phyloP scores from a whole-genome alignment of 2,797 vertebrate species.

The Dendrocincla fuliginosa region DNA sequence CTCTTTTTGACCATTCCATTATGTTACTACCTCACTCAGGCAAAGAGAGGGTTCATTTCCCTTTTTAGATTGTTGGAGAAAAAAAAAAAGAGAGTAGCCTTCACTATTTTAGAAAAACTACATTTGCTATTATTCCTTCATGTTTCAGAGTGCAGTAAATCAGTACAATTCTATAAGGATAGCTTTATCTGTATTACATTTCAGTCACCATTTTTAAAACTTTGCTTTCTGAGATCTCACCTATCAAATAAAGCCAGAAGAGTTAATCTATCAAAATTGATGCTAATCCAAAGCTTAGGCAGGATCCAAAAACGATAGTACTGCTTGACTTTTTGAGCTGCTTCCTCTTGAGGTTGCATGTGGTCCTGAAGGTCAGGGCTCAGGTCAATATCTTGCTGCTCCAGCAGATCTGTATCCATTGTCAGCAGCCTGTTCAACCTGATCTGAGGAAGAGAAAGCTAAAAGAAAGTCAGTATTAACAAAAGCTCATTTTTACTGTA shows the following conservation, averaged over 20 bases:
- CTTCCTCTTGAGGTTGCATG: slow-evolving; percentile 85
- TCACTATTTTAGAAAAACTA: background rate
- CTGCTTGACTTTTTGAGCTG: slow-evolving; percentile 89
- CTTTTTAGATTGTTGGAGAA: background rate
- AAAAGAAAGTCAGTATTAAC: slow-evolving; percentile 73
- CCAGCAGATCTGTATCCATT: slow-evolving; percentile 94
- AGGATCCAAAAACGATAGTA: slow-evolving; percentile 97
- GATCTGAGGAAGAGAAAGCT: slow-evolving; percentile 94
- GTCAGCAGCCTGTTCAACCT: slow-evolving; percentile 94
- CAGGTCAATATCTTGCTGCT: slow-evolving; percentile 93
- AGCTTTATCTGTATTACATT: background rate
- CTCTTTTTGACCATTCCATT: background rate
- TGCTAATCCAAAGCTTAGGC: slow-evolving; percentile 94
- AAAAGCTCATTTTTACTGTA: background rate
- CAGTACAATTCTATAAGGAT: background rate
- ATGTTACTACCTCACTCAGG: rapidly evolving
- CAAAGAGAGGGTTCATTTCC: background rate
- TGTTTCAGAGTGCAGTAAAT: background rate
- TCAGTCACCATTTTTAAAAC: background rate
- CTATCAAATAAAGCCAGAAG: slow-evolving; percentile 97
- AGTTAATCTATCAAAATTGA: slow-evolving; percentile 97
- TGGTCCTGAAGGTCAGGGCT: slow-evolving; percentile 94
- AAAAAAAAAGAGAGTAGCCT: background rate
- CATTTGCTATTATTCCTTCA: background rate
- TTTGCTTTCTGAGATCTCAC: slow-evolving; percentile 71